Evolutionary conservation across 2,888 invertebrate genomes (phyloP).

Genomic region (Poecilus cupreus): DNA sequence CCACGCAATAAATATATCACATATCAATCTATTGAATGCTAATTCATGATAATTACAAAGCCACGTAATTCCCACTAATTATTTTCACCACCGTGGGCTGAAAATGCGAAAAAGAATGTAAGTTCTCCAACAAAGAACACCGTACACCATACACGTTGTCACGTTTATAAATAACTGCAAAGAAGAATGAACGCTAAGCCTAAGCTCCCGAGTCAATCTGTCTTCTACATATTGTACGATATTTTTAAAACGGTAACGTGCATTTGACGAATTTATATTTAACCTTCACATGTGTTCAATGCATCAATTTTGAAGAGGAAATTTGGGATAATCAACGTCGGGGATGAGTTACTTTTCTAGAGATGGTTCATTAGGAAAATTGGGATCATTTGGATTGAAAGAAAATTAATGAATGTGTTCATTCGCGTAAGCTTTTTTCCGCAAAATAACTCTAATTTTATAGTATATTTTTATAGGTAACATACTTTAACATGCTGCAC

Average conservation of each 20-base stretch:
- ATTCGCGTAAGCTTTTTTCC: too few relatives aligned
- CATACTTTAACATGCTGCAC: too few relatives aligned
- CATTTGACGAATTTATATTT: slow-evolving; percentile 17
- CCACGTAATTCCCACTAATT: slow-evolving; percentile 25
- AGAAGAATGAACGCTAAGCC: slow-evolving; percentile 10
- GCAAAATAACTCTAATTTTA: too few relatives aligned
- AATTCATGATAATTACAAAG: background rate
- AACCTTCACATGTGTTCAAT: slow-evolving; percentile 27
- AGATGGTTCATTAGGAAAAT: slow-evolving; percentile 13
- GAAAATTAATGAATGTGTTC: background rate
- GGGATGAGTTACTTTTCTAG: background rate
- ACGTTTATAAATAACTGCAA: slow-evolving; percentile 40
- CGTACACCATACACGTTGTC: slow-evolving; percentile 10
- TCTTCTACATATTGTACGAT: slow-evolving; percentile 29
- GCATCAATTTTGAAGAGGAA: background rate
- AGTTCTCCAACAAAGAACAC: slow-evolving; percentile 51
- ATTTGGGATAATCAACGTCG: slow-evolving; percentile 20
- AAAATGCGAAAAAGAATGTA: slow-evolving; percentile 33
- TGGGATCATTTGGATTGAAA: background rate
- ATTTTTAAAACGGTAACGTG: slow-evolving; percentile 32
- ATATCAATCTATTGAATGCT: slow-evolving; percentile 23
- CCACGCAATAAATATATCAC: slow-evolving; percentile 15
- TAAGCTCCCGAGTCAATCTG: slow-evolving; percentile 15
- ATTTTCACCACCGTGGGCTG: slow-evolving; percentile 17
- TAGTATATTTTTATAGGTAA: too few relatives aligned